Evolutionary conservation across 2,797 vertebrate species (phyloP), one percentile per base, ranked within the genome.

Genomic region (Leuciscus waleckii): DNA sequence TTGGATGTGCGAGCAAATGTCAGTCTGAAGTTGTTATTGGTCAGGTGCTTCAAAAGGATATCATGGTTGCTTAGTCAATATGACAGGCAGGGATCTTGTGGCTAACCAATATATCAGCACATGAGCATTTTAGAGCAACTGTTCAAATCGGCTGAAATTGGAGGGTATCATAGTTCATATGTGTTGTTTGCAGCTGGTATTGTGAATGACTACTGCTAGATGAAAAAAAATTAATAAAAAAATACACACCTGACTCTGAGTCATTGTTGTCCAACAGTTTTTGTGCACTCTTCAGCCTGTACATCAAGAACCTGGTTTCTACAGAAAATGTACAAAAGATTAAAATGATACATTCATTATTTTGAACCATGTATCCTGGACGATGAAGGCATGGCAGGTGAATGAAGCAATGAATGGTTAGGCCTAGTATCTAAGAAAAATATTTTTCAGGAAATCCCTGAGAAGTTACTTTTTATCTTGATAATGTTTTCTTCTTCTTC

Each of bases 291-390:
- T 46, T 85, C 5, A 89, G 77, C 37, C 43, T 88, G 70, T 83
- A 88, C 67, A 83, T 74, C 75, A 88, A 75, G 56, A 88, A 85
- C 67, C 58, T 86, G 7, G 79, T 84, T 79, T 90, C 89, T 87
- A 26, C 37, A 54, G 54, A 89, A 79, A 35, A 61, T n/a, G 39
- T 29, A 46, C 63, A 77, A 2, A 54, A 26, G 41, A 75, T 32
- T 70, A 56, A 67, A 84, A 68, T 32, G 2, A 32, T 56, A 51
- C 0, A 19, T 39, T 16, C 14, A 16, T 75, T 32, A 54, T 23
- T 63, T 13, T 29, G 61, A 11, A 26, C 10, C 19, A 23, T 54
- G 19, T 23, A 54, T 21, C 2, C 23, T 56, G 7, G 54, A 56
- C 0, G 21, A 56, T 56, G 9, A 56, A 56, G 21, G n/a, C 23